Conservation (phyloP, 92 coral and sea anemone genomes). For the Meandrina meandrites region DNA sequence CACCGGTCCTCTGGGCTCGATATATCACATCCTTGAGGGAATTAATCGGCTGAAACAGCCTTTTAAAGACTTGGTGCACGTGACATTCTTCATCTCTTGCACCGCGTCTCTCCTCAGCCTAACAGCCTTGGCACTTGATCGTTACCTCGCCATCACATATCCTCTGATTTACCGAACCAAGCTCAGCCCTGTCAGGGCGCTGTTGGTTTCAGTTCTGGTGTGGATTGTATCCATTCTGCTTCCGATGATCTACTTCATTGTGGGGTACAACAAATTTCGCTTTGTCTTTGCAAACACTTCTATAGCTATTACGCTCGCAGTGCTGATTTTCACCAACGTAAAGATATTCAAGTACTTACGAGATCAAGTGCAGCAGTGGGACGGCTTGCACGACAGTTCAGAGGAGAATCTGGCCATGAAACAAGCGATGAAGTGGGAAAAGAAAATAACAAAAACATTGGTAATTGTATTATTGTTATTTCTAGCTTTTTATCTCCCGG, state of each 20-base stretch:
- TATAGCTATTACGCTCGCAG: constrained; percentile 61
- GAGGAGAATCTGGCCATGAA: constrained; percentile 44
- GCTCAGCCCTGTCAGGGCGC: constrained; percentile 52
- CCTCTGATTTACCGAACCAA: constrained; percentile 66
- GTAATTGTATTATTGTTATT: constrained; percentile 32
- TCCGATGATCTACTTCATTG: constrained; percentile 61
- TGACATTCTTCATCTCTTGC: constrained; percentile 70
- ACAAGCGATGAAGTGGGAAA: constrained; percentile 49
- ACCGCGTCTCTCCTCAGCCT: constrained; percentile 78
- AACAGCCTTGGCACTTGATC: constrained; percentile 70
- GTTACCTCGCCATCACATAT: constrained; percentile 68
- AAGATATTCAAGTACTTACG: constrained; percentile 33
- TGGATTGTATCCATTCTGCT: constrained; percentile 68
- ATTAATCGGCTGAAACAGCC: constrained; percentile 20
- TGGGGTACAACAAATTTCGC: constrained; percentile 65
- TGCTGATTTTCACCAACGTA: constrained; percentile 33
- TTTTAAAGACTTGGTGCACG: constrained; percentile 20
- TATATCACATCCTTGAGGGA: constrained; percentile 73
- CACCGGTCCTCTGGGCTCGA: constrained; percentile 65
- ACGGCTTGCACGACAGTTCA: constrained; percentile 31
- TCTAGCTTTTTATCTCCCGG: constrained; percentile 42
- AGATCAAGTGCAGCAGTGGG: constrained; percentile 42
- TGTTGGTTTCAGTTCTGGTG: constrained; percentile 48
- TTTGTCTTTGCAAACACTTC: constrained; percentile 77
- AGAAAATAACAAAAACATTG: constrained; percentile 49